Conservation (phyloP, 2,113 vertebrate genomes). For the Chloropsis cyanopogon region DNA sequence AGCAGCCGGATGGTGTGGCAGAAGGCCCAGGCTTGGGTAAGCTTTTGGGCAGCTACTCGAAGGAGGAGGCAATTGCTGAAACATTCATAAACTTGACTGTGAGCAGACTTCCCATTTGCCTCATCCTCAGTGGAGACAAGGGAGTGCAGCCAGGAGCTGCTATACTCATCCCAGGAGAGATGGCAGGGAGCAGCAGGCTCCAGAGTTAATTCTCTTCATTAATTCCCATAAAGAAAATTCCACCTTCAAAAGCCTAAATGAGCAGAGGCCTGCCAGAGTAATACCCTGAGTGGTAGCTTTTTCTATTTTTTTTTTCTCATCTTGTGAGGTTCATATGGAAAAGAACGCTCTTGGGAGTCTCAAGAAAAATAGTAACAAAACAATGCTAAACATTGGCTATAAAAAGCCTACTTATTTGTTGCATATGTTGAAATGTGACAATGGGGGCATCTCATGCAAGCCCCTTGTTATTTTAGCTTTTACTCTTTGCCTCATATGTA, state of each 20-base stretch:
- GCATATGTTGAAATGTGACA: background rate
- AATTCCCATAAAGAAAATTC: background rate
- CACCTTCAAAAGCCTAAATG: background rate
- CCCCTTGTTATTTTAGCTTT: background rate
- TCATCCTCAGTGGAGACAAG: fast-evolving
- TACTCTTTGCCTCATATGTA: background rate
- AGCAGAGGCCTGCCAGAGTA: background rate
- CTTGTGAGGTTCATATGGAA: background rate
- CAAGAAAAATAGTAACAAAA: background rate
- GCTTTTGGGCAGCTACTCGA: background rate
- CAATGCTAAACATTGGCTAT: background rate
- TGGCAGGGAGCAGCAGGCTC: background rate
- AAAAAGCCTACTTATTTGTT: background rate
- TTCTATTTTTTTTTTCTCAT: background rate
- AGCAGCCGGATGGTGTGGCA: background rate
- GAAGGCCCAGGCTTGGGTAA: background rate
- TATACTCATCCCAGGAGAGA: background rate
- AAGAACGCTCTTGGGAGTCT: background rate
- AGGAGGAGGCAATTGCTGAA: background rate
- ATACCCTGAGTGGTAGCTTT: background rate
- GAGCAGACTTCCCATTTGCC: background rate
- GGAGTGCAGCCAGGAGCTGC: background rate
- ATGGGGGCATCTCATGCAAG: background rate
- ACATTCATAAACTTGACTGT: background rate
- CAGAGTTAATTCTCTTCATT: background rate